A percentile compares a stretch with the other conserved stretches of the same genome.
phyloP scores from a whole-genome alignment of 2,888 invertebrate genomes.

The Dryocosmus kuriphilus region DNA sequence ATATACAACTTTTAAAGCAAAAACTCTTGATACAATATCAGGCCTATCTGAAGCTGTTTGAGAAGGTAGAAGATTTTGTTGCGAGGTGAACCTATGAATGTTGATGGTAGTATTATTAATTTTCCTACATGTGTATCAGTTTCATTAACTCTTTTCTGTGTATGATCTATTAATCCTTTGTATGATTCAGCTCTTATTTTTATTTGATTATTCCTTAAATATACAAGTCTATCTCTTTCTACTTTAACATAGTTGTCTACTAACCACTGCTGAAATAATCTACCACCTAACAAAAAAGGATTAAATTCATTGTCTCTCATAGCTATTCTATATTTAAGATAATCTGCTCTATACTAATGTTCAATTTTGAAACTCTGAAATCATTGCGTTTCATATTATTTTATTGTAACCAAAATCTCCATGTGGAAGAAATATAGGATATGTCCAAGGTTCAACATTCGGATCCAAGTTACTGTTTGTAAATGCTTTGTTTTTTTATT shows the following conservation, averaged over 20 bases:
- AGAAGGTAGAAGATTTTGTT: slow-evolving; percentile 50
- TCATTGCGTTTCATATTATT: background rate
- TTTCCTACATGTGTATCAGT: slow-evolving; percentile 59
- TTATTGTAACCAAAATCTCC: slow-evolving; percentile 17
- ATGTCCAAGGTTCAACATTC: slow-evolving; percentile 52
- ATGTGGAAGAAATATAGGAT: slow-evolving; percentile 45
- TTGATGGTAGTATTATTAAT: slow-evolving; percentile 58
- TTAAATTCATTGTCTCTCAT: slow-evolving; percentile 41
- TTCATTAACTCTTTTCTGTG: slow-evolving; percentile 56
- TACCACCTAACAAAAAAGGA: slow-evolving; percentile 27
- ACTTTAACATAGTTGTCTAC: slow-evolving; percentile 57
- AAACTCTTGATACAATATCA: slow-evolving; percentile 49
- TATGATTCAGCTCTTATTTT: slow-evolving; percentile 52
- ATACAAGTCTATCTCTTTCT: slow-evolving; percentile 59
- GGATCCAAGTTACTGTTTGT: slow-evolving; percentile 50
- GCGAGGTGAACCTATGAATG: slow-evolving; percentile 53
- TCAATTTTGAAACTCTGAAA: slow-evolving; percentile 48
- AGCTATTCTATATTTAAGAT: slow-evolving; percentile 39
- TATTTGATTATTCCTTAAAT: slow-evolving; percentile 45
- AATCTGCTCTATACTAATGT: slow-evolving; percentile 39
- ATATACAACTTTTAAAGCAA: slow-evolving; percentile 42
- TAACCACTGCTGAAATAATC: slow-evolving; percentile 53
- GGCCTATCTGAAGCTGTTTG: slow-evolving; percentile 55
- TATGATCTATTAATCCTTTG: slow-evolving; percentile 61
- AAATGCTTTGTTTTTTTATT: slow-evolving; percentile 47